Conservation (phyloP, 2,797 vertebrate genomes). For the Menidia menidia region DNA sequence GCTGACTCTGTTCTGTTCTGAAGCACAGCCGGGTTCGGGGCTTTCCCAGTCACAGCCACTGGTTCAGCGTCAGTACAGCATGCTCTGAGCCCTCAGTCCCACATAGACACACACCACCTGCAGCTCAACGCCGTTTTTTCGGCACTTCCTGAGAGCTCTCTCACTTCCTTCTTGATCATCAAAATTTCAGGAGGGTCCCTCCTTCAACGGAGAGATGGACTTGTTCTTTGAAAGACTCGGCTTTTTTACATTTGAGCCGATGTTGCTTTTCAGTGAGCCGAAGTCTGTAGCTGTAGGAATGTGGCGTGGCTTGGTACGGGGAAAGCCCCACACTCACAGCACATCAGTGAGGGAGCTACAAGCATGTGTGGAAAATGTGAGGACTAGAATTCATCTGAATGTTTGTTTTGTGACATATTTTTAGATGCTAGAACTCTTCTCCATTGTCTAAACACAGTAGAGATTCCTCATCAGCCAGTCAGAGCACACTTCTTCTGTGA, state of each 20-base stretch:
- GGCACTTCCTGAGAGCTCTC: conserved; percentile 57
- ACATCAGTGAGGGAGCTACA: conserved; percentile 9
- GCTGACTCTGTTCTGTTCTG: conserved; percentile 45
- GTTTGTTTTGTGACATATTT: conserved; percentile 1
- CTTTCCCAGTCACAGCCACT: conserved; percentile 15
- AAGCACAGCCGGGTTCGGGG: conserved; percentile 26
- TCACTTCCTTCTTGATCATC: conserved; percentile 51
- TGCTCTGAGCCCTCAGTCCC: background rate
- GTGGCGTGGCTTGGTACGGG: conserved; percentile 7
- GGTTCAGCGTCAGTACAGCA: background rate
- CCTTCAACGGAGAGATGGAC: background rate
- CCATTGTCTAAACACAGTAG: conserved; percentile 6
- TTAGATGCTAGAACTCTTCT: background rate
- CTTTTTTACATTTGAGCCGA: background rate
- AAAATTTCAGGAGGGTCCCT: background rate
- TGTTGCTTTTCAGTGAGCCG: background rate
- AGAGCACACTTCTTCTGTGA: no score
- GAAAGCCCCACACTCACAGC: conserved; percentile 39
- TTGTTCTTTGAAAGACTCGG: background rate
- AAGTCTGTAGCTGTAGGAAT: conserved; percentile 1
- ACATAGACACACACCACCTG: conserved; percentile 32
- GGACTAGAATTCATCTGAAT: background rate
- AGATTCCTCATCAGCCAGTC: no score
- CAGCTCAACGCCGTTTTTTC: conserved; percentile 31
- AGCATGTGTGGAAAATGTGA: conserved; percentile 43